Percentiles rank a stretch among this genome's conserved stretches.
Conservation (phyloP, 2,888 invertebrate genomes). For the Brachyptera risi region DNA sequence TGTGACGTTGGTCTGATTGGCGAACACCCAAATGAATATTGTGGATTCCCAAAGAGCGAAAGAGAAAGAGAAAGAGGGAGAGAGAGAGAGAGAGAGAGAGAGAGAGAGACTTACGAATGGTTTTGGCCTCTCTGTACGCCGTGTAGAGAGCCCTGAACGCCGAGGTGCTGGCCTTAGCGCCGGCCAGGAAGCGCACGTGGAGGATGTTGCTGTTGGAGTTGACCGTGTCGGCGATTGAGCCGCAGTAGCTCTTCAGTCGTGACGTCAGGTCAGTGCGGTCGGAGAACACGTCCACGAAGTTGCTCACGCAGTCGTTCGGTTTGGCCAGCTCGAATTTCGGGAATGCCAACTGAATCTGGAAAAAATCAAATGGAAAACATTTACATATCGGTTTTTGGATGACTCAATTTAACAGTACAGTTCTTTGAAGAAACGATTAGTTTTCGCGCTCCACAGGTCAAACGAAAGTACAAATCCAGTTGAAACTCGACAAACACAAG, state of each 20-base stretch:
- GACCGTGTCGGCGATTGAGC: slow-evolving; percentile 77
- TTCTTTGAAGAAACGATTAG: too few relatives aligned
- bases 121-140: slow-evolving; percentile 60
- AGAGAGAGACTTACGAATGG: too few relatives aligned
- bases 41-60: too few relatives aligned
- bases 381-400: background rate
- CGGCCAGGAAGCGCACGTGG: slow-evolving; percentile 69
- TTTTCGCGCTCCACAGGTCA: background rate
- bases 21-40: too few relatives aligned
- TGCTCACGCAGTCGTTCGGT: slow-evolving; percentile 73
- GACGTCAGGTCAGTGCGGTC: slow-evolving; percentile 59
- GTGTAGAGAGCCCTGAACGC: slow-evolving; percentile 70
- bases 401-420: background rate
- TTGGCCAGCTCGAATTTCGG: slow-evolving; percentile 59
- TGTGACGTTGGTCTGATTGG: too few relatives aligned
- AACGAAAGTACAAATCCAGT: too few relatives aligned
- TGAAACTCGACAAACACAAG: too few relatives aligned
- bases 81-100: too few relatives aligned
- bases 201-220: slow-evolving; percentile 63
- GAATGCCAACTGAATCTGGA: slow-evolving; percentile 66
- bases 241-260: slow-evolving; percentile 70
- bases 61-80: too few relatives aligned
- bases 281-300: slow-evolving; percentile 70
- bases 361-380: too few relatives aligned
- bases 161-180: slow-evolving; percentile 57